A percentile compares a stretch with the other conserved stretches of the same genome.
These are phyloP conservation scores for Troides oblongomaculatus DNA, from an alignment of 2,888 invertebrate species.

Conservation along the genomic window DNA sequence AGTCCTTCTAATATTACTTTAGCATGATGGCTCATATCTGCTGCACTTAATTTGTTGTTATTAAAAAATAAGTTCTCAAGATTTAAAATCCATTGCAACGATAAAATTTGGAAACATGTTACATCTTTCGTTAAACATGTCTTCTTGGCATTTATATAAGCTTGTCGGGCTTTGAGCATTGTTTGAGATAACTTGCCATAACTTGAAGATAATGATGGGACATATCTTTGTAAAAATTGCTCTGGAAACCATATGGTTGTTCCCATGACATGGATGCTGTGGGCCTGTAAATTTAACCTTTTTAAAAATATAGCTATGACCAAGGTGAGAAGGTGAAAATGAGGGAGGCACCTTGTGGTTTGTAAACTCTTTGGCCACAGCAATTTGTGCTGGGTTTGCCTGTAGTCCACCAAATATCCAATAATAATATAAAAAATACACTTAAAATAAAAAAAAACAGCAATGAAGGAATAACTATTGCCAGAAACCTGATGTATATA, in stretches of 20 bases:
- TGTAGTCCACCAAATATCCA: too few relatives aligned
- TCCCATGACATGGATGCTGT: slow-evolving; percentile 88
- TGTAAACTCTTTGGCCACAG: too few relatives aligned
- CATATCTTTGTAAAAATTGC: slow-evolving; percentile 85
- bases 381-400: too few relatives aligned
- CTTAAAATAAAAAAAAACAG: too few relatives aligned
- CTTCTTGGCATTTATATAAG: slow-evolving; percentile 78
- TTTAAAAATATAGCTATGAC: background rate
- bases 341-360: too few relatives aligned
- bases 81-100: slow-evolving; percentile 63
- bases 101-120: slow-evolving; percentile 57
- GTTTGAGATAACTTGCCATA: slow-evolving; percentile 68
- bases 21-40: slow-evolving; percentile 68
- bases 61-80: slow-evolving; percentile 64
- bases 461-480: too few relatives aligned
- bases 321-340: too few relatives aligned
- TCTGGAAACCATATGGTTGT: slow-evolving; percentile 93
- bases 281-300: slow-evolving; percentile 76
- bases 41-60: slow-evolving; percentile 61
- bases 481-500: too few relatives aligned
- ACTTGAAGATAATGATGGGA: slow-evolving; percentile 78
- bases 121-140: slow-evolving; percentile 83
- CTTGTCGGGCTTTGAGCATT: slow-evolving; percentile 76
- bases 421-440: too few relatives aligned
- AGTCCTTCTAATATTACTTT: slow-evolving; percentile 79